Percentiles rank a stretch among this genome's conserved stretches.
Conservation (phyloP, 2,888 invertebrate genomes). For the Xestia rhomboidea region DNA sequence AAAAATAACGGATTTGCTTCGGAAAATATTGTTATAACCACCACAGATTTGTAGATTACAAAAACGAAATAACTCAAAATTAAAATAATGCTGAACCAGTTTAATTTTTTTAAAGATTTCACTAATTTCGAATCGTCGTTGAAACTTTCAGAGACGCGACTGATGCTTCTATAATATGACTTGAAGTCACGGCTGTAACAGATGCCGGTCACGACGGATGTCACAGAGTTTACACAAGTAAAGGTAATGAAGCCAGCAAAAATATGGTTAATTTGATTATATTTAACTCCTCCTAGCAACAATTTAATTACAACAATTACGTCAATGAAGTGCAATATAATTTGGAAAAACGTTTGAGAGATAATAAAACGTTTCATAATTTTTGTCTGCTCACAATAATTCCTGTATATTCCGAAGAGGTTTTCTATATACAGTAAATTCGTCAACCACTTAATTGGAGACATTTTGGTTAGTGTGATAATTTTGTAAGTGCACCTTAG, state of each 20-base stretch:
- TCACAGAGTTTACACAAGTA: background rate
- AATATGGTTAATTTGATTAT: conserved; percentile 7
- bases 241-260: background rate
- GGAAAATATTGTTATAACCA: background rate
- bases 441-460: background rate
- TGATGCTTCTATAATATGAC: conserved; percentile 17
- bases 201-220: background rate
- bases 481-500: background rate
- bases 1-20: background rate
- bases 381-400: conserved; percentile 9
- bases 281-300: background rate
- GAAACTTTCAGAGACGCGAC: background rate
- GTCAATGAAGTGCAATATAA: background rate
- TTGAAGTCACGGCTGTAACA: background rate
- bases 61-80: background rate
- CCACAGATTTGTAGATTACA: conserved; percentile 4
- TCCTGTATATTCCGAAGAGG: conserved; percentile 26
- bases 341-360: background rate
- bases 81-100: conserved; percentile 7
- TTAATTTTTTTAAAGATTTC: background rate
- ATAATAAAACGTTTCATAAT: conserved; percentile 22
- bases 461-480: conserved; percentile 9
- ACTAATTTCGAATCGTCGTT: background rate
- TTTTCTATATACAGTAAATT: conserved; percentile 30
- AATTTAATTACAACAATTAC: background rate